These are phyloP conservation scores for Corydoras sp. DNA, from an alignment of 2,113 vertebrate genomes.

Conservation along the genomic window DNA sequence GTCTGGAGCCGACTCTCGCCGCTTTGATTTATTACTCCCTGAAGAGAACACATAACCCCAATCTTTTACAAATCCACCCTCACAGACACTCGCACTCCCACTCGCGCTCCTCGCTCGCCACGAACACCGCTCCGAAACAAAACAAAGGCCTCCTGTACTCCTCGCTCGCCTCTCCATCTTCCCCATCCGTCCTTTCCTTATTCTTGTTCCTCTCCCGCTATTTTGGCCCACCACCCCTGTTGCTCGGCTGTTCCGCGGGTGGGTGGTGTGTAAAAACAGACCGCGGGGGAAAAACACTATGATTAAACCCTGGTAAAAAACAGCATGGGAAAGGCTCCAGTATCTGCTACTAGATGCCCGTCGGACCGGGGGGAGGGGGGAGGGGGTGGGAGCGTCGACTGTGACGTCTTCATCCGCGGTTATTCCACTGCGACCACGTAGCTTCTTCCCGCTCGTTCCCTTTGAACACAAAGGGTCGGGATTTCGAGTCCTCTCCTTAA, in stretches of 20 bases:
- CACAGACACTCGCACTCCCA: slow-evolving; percentile 21
- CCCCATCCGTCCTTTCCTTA: not conserved
- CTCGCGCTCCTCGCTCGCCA: not conserved
- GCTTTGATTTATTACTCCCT: slow-evolving; percentile 36
- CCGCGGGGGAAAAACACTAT: slow-evolving; percentile 26
- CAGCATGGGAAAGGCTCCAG: slow-evolving; percentile 15
- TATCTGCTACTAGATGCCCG: not conserved
- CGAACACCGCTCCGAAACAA: slow-evolving; percentile 6
- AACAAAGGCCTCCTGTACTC: slow-evolving; percentile 4
- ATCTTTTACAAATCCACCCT: slow-evolving; percentile 26
- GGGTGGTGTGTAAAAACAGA: slow-evolving; percentile 47
- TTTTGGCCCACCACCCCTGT: slow-evolving; percentile 12
- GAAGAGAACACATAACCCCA: slow-evolving; percentile 29
- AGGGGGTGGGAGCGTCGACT: not conserved
- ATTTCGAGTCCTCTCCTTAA: too few species aligned
- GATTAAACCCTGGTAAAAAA: slow-evolving; percentile 13
- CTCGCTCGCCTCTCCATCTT: slow-evolving; percentile 24
- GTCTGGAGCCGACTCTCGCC: slow-evolving; percentile 29
- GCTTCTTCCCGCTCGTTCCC: too few species aligned
- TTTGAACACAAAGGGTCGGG: too few species aligned
- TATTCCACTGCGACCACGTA: too few species aligned
- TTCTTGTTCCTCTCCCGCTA: slow-evolving; percentile 23
- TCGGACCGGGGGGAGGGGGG: not conserved
- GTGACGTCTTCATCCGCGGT: too few species aligned
- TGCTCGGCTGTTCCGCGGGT: slow-evolving; percentile 24